Percentiles rank a stretch among this genome's conserved stretches.
Conservation (phyloP, 2,797 vertebrate genomes). For the Synaphobranchus kaupii region DNA sequence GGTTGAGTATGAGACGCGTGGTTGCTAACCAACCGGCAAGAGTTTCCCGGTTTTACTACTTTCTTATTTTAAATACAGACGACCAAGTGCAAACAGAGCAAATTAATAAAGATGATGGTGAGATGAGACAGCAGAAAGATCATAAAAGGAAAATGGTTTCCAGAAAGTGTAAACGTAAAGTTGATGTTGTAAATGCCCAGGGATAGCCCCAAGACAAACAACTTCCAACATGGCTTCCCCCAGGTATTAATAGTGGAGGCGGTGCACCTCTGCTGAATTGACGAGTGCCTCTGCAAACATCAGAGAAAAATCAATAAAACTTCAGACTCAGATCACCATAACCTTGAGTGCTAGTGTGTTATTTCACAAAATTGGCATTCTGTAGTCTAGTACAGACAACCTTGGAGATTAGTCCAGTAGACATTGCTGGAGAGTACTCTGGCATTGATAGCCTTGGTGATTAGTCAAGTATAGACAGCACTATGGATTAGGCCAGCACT, state of each 20-base stretch:
- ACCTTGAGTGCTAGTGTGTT: neutral
- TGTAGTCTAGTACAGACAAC: too few species aligned
- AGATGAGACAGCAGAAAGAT: neutral
- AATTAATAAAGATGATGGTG: neutral
- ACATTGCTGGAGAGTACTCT: neutral
- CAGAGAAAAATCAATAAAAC: conserved; percentile 1
- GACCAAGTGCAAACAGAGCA: neutral
- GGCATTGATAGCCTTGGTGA: neutral
- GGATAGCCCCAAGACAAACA: neutral
- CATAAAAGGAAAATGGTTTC: neutral
- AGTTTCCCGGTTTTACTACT: neutral
- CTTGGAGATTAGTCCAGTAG: neutral
- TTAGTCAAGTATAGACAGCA: neutral
- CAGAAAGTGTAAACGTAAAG: neutral
- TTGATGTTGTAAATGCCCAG: neutral
- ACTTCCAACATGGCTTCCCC: neutral
- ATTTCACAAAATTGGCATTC: too few species aligned
- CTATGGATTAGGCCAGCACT: neutral
- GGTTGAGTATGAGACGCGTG: too few species aligned
- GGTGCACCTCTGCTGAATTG: neutral
- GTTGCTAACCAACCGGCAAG: too few species aligned
- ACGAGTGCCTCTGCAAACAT: neutral
- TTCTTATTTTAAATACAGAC: neutral
- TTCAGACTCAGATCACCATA: neutral
- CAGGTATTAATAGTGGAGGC: neutral